Conservation (phyloP, 1,140 invertebrate genomes). For the Galleria mellonella region DNA sequence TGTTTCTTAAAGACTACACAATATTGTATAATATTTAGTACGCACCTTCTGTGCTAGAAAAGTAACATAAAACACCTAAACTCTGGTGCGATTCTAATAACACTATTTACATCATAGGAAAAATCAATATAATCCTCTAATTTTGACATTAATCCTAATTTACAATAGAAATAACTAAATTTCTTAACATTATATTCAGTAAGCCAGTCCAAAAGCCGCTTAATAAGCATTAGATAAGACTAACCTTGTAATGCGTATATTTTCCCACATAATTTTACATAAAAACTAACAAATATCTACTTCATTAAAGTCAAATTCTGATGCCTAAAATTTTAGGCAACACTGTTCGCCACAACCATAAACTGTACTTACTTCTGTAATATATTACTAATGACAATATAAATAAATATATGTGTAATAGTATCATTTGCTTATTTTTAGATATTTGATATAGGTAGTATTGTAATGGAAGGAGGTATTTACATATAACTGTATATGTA, state of each 20-base stretch:
- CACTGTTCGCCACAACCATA: conserved; percentile 13
- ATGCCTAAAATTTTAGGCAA: conserved; percentile 5
- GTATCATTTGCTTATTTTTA: no score
- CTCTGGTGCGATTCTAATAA: conserved; percentile 6
- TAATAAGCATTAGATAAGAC: conserved; percentile 48
- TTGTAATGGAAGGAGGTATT: no score
- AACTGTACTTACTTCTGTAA: background rate
- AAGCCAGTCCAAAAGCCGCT: conserved; percentile 56
- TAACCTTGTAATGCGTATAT: conserved; percentile 65
- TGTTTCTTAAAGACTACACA: background rate
- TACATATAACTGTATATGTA: no score
- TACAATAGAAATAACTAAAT: conserved; percentile 32
- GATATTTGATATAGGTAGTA: no score
- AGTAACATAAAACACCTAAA: background rate
- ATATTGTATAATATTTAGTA: no score
- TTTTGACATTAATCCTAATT: conserved; percentile 21
- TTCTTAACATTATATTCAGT: conserved; percentile 36
- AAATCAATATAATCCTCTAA: conserved; percentile 15
- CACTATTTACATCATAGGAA: conserved; percentile 26
- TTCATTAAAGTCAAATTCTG: conserved; percentile 13
- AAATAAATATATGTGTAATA: background rate
- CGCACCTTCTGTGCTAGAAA: no score
- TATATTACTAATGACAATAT: background rate
- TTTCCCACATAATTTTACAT: conserved; percentile 61
- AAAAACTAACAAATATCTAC: conserved; percentile 26